Evolutionary conservation across 2,888 invertebrate genomes (phyloP).

Genomic region (Acrobasis suavella): DNA sequence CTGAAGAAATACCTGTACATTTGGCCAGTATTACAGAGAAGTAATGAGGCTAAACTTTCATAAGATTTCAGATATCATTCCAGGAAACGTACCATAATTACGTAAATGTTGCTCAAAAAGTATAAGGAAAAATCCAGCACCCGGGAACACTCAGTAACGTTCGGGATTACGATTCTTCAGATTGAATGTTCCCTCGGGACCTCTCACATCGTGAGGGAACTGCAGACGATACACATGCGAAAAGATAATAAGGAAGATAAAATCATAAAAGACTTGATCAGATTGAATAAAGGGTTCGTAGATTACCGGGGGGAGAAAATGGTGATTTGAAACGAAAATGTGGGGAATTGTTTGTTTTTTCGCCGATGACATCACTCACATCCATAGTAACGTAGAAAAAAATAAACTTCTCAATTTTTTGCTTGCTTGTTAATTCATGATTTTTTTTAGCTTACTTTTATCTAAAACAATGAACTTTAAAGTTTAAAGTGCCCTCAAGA

Average conservation of each 20-base stretch:
- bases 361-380: neutral
- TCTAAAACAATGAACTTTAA: no score
- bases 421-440: no score
- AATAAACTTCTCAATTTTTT: no score
- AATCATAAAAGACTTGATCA: conserved; percentile 14
- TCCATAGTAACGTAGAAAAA: no score
- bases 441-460: no score
- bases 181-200: conserved; percentile 7
- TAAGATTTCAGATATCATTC: no score
- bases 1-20: no score
- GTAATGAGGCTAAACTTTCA: no score
- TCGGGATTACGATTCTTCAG: conserved; percentile 3
- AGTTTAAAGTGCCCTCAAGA: no score
- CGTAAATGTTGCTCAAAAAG: neutral
- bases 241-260: conserved; percentile 14
- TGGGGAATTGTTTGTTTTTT: neutral
- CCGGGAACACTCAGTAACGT: neutral
- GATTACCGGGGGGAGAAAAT: neutral
- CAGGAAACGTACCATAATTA: no score
- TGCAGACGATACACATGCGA: conserved; percentile 15
- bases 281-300: conserved; percentile 17
- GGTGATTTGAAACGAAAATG: neutral
- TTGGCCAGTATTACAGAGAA: no score
- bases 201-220: conserved; percentile 14
- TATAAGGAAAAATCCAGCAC: conserved; percentile 5